Evolutionary conservation across 2,113 vertebrate genomes (phyloP), one percentile per base, ranked within the genome.

Genomic region (Pogonocichla stellata): DNA sequence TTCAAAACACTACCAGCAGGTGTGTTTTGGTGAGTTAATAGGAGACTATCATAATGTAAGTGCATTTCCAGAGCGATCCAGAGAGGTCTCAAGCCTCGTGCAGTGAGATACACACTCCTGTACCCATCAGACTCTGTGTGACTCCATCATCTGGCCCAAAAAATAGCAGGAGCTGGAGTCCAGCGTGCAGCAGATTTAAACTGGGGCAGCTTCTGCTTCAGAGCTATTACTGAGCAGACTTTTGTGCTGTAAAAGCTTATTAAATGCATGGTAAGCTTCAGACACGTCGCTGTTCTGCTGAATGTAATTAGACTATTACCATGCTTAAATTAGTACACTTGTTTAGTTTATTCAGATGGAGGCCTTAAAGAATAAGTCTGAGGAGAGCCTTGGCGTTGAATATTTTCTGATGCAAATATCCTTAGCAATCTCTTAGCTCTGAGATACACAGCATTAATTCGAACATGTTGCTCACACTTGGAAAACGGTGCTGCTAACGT

Each of bases 261-360:
- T 92, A 94, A 92, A 86, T 78, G 75, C 71, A 73, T 77, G 79
- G 75, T 79, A 53, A 89, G 58, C 86, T 95, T 95, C 93, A 93
- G 92, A 89, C 70, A 34, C 40, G 2, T 62, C 0, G 6, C 34
- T 80, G 25, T 92, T 95, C 56, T 81, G 83, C 61, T 85, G 89
- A 33, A 45, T 50, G 78, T 72, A 95, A 96, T 95, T 92, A 73
- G 54, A 33, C 50, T 77, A 85, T 87, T 95, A 90, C 84, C 66
- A 47, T 82, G 70, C 91, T 85, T 92, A 95, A 91, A 94, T 96
- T 88, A 94, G 89, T 85, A 54, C 66, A 82, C 88, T 91, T 92
- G 67, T 73, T 93, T 88, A 47, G 12, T 23, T 94, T 89, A 85
- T 91, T 88, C 40, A 89, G 73, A 79, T 75, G 1, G 26, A 91